Conservation (phyloP, 1,140 invertebrate genomes). For the Streblospio benedicti region DNA sequence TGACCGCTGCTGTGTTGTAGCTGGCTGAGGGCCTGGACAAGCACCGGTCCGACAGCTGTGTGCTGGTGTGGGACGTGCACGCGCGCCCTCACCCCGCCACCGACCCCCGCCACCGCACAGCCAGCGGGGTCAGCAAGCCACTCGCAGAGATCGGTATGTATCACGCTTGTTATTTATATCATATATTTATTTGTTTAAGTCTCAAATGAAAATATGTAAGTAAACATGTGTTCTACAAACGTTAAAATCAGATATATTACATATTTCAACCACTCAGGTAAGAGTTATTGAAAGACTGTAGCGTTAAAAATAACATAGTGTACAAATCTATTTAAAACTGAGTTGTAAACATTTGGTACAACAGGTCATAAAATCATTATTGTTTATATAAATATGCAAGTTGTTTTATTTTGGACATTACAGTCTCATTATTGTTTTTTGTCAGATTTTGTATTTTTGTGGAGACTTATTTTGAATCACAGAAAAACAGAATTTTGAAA, state of each 20-base stretch:
- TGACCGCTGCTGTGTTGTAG: slow-evolving; percentile 22
- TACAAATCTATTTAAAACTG: too few species aligned
- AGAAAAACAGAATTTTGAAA: too few species aligned
- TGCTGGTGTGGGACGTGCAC: slow-evolving; percentile 46
- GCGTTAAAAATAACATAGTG: not conserved
- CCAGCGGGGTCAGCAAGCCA: not conserved
- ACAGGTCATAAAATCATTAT: too few species aligned
- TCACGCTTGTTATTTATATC: not conserved
- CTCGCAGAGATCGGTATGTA: not conserved
- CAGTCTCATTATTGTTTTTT: not conserved
- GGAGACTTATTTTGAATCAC: too few species aligned
- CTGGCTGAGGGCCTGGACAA: slow-evolving; percentile 78
- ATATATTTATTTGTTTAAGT: too few species aligned
- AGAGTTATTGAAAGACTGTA: not conserved
- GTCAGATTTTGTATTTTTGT: too few species aligned
- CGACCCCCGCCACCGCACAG: not conserved
- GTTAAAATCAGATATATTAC: not conserved
- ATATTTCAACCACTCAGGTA: too few species aligned
- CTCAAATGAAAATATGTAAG: too few species aligned
- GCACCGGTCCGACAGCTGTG: slow-evolving; percentile 55
- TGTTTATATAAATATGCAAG: too few species aligned
- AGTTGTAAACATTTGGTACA: too few species aligned
- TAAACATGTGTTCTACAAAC: too few species aligned
- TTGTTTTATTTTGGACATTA: too few species aligned
- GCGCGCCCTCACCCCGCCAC: not conserved